Evolutionary conservation across 2,888 invertebrate genomes (phyloP).

Genomic region (Noctua janthe): DNA sequence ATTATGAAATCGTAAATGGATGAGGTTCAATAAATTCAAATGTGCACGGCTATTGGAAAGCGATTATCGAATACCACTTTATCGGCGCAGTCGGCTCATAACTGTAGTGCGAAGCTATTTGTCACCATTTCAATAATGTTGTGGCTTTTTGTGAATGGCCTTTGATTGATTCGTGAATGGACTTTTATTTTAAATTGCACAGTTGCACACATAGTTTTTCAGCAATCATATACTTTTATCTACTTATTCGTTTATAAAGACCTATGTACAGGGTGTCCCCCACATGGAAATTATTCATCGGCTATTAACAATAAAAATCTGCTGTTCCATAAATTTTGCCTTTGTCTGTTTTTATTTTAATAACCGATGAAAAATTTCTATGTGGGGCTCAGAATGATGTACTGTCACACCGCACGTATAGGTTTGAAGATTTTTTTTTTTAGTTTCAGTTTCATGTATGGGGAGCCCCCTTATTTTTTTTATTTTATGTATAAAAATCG

Average conservation of each 20-base stretch:
- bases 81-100: slow-evolving; percentile 28
- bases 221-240: neutral
- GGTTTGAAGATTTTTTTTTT: no score
- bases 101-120: slow-evolving; percentile 36
- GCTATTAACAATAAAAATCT: no score
- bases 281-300: no score
- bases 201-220: neutral
- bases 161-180: neutral
- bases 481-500: no score
- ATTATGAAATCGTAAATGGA: slow-evolving; percentile 45
- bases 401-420: no score
- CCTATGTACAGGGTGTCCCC: no score
- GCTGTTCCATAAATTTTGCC: no score
- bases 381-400: no score
- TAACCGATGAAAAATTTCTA: no score
- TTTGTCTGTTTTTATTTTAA: no score
- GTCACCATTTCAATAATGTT: slow-evolving; percentile 29
- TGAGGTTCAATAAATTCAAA: slow-evolving; percentile 63
- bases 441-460: no score
- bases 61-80: slow-evolving; percentile 65
- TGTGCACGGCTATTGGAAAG: slow-evolving; percentile 55
- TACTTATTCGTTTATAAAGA: neutral
- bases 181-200: neutral
- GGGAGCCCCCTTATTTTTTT: no score
- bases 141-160: neutral